Evolutionary conservation across 2,113 vertebrate species (phyloP).

Genomic region (Podarcis cretensis): DNA sequence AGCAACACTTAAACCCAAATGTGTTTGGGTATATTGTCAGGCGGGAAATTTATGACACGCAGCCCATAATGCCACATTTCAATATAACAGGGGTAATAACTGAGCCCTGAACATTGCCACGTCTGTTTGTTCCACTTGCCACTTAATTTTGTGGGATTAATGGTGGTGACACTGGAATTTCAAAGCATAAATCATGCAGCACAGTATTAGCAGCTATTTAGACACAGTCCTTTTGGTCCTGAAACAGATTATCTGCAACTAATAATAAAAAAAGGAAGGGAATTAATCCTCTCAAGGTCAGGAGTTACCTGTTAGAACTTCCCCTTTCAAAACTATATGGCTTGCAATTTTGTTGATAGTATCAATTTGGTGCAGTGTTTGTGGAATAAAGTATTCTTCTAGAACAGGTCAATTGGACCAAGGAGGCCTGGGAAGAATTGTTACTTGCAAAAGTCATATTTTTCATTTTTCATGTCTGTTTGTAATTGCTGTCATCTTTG

Average conservation of each 20-base stretch:
- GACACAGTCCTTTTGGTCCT: constrained; percentile 12
- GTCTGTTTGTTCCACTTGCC: constrained; percentile 27
- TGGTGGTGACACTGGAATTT: constrained; percentile 21
- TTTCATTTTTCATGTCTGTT: constrained; percentile 80
- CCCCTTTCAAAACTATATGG: neutral
- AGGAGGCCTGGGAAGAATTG: constrained; percentile 29
- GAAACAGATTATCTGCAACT: constrained; percentile 12
- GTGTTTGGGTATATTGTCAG: neutral
- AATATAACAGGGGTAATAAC: neutral
- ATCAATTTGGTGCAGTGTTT: neutral
- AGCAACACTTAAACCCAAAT: neutral
- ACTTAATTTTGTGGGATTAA: constrained; percentile 35
- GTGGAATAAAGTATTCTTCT: constrained; percentile 33
- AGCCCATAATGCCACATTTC: constrained; percentile 14
- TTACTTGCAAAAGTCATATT: constrained; percentile 61
- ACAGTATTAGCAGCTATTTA: constrained; percentile 7
- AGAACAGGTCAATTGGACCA: neutral
- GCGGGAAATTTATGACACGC: neutral
- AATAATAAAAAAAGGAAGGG: constrained; percentile 27
- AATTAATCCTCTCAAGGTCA: constrained; percentile 28
- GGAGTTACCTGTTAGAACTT: constrained; percentile 24
- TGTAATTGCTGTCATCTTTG: constrained; percentile 82
- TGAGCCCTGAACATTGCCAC: constrained; percentile 1
- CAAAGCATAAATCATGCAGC: constrained; percentile 6
- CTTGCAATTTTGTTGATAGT: constrained; percentile 43